phyloP scores from a whole-genome alignment of 1,140 invertebrate species.

The Anoplolepis gracilipes region DNA sequence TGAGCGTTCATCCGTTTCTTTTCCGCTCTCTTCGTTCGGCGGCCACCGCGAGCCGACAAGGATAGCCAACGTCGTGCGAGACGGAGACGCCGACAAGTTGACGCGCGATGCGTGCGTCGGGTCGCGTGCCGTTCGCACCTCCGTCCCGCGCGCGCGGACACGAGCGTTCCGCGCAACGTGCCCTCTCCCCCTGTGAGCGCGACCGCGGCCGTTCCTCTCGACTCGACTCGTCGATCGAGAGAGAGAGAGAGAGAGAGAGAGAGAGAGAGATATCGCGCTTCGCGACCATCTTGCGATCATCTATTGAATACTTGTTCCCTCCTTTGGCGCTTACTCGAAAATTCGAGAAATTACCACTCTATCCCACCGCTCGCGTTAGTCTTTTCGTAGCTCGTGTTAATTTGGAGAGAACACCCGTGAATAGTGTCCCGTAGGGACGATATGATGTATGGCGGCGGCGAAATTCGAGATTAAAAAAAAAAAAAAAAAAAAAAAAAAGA shows the following conservation, averaged over 20 bases:
- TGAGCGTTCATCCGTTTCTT: conserved; percentile 68
- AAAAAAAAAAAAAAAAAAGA: background rate
- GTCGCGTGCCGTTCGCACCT: conserved; percentile 80
- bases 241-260: background rate
- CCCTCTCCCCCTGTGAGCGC: conserved; percentile 31
- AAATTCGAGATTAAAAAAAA: background rate
- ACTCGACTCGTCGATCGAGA: conserved; percentile 63
- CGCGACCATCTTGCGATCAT: conserved; percentile 54
- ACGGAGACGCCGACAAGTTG: conserved; percentile 67
- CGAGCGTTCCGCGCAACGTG: conserved; percentile 66
- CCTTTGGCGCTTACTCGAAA: background rate
- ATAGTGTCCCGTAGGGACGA: background rate
- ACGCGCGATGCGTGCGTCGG: conserved; percentile 71
- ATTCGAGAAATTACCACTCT: background rate
- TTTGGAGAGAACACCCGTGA: background rate
- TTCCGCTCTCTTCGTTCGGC: conserved; percentile 52
- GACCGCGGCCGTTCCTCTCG: conserved; percentile 23
- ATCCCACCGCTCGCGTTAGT: background rate
- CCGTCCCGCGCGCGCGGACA: conserved; percentile 42
- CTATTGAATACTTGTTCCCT: background rate
- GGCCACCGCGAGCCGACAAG: conserved; percentile 25
- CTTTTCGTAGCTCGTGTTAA: background rate
- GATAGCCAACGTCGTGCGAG: conserved; percentile 36
- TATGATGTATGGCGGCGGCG: background rate
- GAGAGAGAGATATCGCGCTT: conserved; percentile 23